phyloP scores from a whole-genome alignment of 2,113 vertebrate species.

The Sinocyclocheilus grahami region DNA sequence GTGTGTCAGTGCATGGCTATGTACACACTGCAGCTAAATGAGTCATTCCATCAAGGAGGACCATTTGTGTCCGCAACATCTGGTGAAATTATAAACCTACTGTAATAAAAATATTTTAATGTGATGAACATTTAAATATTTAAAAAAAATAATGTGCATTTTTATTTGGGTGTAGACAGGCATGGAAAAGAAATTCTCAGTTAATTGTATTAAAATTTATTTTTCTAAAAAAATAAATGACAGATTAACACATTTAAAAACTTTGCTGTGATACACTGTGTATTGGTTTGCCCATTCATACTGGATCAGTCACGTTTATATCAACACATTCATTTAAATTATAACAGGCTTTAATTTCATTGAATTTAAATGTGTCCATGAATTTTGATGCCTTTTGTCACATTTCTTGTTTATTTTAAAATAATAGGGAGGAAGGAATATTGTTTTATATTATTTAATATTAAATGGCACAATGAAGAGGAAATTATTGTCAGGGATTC shows the following conservation, averaged over 20 bases:
- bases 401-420: not conserved
- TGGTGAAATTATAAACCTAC: not conserved
- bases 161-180: not conserved
- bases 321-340: not conserved
- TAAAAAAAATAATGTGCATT: not conserved
- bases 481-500: not conserved
- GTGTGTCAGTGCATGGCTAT: not conserved
- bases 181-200: not conserved
- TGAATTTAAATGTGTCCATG: not conserved
- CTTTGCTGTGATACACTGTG: not conserved
- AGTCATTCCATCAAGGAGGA: not conserved
- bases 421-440: not conserved
- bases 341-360: too few relatives aligned
- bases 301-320: not conserved
- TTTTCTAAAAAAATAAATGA: too few relatives aligned
- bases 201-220: not conserved
- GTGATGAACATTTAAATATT: not conserved
- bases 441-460: not conserved
- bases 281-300: not conserved
- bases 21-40: constrained; percentile 3
- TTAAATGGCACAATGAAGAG: not conserved
- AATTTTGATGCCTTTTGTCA: not conserved
- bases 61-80: not conserved
- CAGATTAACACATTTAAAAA: too few relatives aligned
- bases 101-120: not conserved